Base-by-base conservation (phyloP, 2,888 invertebrate genomes). In the Caenorhabditis macrosperma region DNA sequence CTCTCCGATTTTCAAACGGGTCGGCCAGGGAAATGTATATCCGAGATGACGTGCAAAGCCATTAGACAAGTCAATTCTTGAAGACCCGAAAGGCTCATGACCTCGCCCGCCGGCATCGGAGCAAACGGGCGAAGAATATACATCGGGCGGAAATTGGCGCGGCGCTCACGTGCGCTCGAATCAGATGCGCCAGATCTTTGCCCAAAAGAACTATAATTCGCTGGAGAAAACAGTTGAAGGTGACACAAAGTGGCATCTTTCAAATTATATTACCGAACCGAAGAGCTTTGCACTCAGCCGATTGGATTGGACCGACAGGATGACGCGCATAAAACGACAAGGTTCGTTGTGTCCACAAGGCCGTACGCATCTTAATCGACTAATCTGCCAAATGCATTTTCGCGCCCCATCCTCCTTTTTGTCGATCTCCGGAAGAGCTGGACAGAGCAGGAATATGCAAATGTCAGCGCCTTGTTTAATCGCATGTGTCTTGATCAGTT, bases 311-410 rank as follows among this genome's bases (percentile, higher is more conserved):
- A 63, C 55, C 41, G 69, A 26, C 48, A 69, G 69, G 44, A 54
- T 61, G 54, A 38, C 41, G 61, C 54, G 54, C 41, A 68, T 50
- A 68, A 67, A 57, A 64, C 50, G 7, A 24, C 41, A 24, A 64
- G 64, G 64, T 54, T 41, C 41, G 33, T 38, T 38, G 48, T 24
- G 15, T 60, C 30, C 44, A 41, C 48, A 50, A 30, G 20, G 17
- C 24, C 38, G 15, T 20, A 15, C 57, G 7, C 22, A 61, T 24
- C 61, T 52, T 71, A 71, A 71, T 71, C 71, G 71, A 71, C 71
- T 71, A 71, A 71, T 71, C 71, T 71, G 71, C 71, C 71, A 71
- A 71, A 71, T 71, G 71, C 71, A 63, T 71, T 71, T 61, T 61
- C 33, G 61, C 59, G 52, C 50, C 60, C 69, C 60, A 33, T 33